Base-by-base conservation (phyloP, 2,113 vertebrate species). In the Gobiocypris rarus region DNA sequence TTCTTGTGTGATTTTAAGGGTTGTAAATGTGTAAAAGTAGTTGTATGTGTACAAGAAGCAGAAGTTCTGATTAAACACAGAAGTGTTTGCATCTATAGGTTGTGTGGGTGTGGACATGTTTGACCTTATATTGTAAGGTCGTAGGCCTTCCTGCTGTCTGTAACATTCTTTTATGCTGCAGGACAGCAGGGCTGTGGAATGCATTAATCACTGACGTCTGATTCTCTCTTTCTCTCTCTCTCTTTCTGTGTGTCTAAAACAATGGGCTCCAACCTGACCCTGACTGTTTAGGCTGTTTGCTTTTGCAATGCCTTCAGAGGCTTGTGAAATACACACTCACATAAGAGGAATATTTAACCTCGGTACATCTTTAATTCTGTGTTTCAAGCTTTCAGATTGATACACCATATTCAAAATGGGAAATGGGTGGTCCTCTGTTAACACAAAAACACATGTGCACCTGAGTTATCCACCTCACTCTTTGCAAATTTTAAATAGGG, bases 131-230 rank as follows among this genome's bases (percentile, higher is more conserved):
- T 59, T 75, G 61, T 82, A 52, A 71, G 11, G 28, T 74, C 17
- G 41, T n/a, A 54, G 83, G 86, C 82, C 82, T 2, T 45, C 45
- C 73, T 54, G 3, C 67, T 34, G 22, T 69, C 73, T 59, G 22
- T 83, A 67, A 73, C 77, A 45, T 45, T 82, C 22, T 82, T 26
- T 69, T 48, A 61, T n/a, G 85, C 70, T 87, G 86, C 86, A 78
- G 85, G 65, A 82, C 67, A 86, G 76, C 45, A 83, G 61, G 19
- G 73, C 41, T 28, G 69, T 91, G 91, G 91, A 94, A 93, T 92
- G 89, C 82, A 89, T 89, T 92, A 92, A 91, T 92, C 90, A 88
- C 82, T 24, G 31, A 17, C 19, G 22, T 52, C 52, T 69, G 83
- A 8, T 65, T 50, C 74, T 22, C 56, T 41, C 24, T 24, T 31